Evolutionary conservation across 2,888 invertebrate species (phyloP).

Genomic region (Drosophila differens): DNA sequence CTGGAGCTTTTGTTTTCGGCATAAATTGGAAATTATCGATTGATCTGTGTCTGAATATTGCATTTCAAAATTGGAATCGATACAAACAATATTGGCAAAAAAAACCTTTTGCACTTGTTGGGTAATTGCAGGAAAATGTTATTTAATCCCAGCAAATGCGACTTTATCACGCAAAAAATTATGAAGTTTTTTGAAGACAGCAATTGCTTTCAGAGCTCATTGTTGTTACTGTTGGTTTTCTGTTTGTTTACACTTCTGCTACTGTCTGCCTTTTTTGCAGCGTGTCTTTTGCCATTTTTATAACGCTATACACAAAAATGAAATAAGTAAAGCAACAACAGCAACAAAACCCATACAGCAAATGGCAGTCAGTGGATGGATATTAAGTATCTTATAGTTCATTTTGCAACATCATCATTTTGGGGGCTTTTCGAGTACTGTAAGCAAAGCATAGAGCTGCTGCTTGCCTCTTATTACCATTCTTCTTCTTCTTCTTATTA

Average conservation of each 20-base stretch:
- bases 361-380: slow-evolving; percentile 69
- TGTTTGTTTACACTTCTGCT: slow-evolving; percentile 70
- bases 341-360: slow-evolving; percentile 32
- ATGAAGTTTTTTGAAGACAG: slow-evolving; percentile 72
- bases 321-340: slow-evolving; percentile 19
- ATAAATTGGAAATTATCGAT: slow-evolving; percentile 71
- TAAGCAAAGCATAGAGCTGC: slow-evolving; percentile 62
- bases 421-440: slow-evolving; percentile 44
- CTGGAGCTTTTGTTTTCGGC: slow-evolving; percentile 47
- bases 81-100: slow-evolving; percentile 8
- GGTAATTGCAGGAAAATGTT: slow-evolving; percentile 83
- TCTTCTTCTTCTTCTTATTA: slow-evolving; percentile 17
- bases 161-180: slow-evolving; percentile 83
- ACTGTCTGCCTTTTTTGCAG: slow-evolving; percentile 40
- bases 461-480: slow-evolving; percentile 33
- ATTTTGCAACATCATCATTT: slow-evolving; percentile 79
- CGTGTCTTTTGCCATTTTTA: slow-evolving; percentile 69
- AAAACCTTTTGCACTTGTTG: slow-evolving; percentile 33
- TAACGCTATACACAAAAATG: slow-evolving; percentile 26
- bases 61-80: slow-evolving; percentile 1
- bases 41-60: slow-evolving; percentile 2
- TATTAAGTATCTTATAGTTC: slow-evolving; percentile 78
- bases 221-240: slow-evolving; percentile 33
- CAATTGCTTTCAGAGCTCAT: slow-evolving; percentile 54
- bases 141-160: slow-evolving; percentile 82